Evolutionary conservation across 2,797 vertebrate species (phyloP).

Genomic region (Serranus cabrilla): DNA sequence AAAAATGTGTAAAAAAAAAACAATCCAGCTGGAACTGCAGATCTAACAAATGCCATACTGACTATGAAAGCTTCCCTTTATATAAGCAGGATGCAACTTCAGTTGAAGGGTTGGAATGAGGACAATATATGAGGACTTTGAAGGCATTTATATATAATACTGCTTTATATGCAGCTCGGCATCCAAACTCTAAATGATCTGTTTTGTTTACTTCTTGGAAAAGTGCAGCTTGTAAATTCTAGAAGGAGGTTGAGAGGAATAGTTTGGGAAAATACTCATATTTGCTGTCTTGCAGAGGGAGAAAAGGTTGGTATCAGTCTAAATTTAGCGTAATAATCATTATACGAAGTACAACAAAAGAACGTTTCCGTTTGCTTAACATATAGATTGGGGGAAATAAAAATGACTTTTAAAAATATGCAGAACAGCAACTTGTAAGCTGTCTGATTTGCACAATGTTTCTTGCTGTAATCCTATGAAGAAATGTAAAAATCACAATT

Average conservation of each 20-base stretch:
- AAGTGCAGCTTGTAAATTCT: neutral
- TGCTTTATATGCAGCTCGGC: conserved; percentile 13
- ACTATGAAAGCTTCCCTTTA: neutral
- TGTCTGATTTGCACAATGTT: neutral
- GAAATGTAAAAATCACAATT: neutral
- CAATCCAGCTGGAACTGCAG: conserved; percentile 1
- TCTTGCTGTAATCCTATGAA: neutral
- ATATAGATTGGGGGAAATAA: neutral
- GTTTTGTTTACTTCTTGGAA: neutral
- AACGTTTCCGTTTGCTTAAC: neutral
- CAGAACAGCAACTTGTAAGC: neutral
- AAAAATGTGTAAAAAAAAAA: neutral
- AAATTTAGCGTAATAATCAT: neutral
- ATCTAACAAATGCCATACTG: neutral
- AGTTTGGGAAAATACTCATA: conserved; percentile 1
- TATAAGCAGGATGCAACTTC: neutral
- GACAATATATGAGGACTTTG: conserved; percentile 2
- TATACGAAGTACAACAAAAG: too few relatives aligned
- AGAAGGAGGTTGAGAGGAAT: neutral
- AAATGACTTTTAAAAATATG: neutral
- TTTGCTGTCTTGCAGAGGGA: conserved; percentile 1
- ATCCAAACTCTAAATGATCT: neutral
- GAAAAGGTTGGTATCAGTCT: neutral
- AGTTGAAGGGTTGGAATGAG: conserved; percentile 7
- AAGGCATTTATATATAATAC: neutral